Conservation (phyloP, 2,113 vertebrate genomes). For the Bubo blakistoni region DNA sequence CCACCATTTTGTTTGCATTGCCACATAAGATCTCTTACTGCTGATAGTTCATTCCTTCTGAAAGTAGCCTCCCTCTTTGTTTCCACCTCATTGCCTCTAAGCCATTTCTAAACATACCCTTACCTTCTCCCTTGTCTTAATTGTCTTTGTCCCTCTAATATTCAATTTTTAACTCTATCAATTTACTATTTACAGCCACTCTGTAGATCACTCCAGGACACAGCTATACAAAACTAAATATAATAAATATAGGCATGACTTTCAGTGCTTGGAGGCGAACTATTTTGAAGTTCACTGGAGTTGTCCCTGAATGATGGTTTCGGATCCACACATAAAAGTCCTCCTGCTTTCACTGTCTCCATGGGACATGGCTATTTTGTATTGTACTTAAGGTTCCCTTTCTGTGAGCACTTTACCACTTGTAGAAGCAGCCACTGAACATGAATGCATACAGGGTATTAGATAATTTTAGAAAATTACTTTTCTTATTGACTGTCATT, state of each 20-base stretch:
- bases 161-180: background rate
- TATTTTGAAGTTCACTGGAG: background rate
- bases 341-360: background rate
- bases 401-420: background rate
- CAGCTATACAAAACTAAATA: background rate
- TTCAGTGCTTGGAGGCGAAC: background rate
- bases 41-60: background rate
- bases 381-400: background rate
- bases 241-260: background rate
- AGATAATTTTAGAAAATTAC: background rate
- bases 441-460: background rate
- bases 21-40: background rate
- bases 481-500: background rate
- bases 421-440: background rate
- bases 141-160: background rate
- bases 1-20: background rate
- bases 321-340: background rate
- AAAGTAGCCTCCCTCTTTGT: background rate
- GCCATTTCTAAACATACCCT: background rate
- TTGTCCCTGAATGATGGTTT: background rate
- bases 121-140: background rate
- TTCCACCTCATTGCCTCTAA: background rate
- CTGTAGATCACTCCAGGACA: background rate
- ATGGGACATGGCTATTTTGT: background rate
- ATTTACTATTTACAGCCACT: background rate